Evolutionary conservation across 2,797 vertebrate species (phyloP), one percentile per base, ranked within the genome.

Genomic region (Myotis vivesi): DNA sequence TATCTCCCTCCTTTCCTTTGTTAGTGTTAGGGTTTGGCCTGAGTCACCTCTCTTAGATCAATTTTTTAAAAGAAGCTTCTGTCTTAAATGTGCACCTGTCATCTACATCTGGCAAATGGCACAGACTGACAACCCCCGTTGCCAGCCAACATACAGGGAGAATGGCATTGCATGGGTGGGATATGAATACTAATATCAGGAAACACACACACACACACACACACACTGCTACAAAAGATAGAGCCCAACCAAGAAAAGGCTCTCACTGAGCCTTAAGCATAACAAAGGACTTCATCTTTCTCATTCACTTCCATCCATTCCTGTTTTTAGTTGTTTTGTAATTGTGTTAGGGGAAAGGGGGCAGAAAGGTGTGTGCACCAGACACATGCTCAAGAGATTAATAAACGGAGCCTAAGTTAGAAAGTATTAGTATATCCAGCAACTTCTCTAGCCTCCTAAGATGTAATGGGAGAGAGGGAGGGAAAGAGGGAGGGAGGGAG

Each of bases 121-220:
- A 66, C 16, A 66, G 15, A 0, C 0, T 80, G 75, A 44, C 22
- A 7, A 81, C n/a, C 28, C 4, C 72, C 8, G 85, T 49, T 2
- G 16, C 17, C 33, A 11, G 89, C 57, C 57, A 12, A 71, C 23
- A 25, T 55, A 83, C 38, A 33, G 36, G 59, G 71, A 95, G 28
- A 87, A 20, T 76, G 97, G 25, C 95, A 97, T 0, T 41, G 0
- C 66, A 33, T 64, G 38, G 33, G 44, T 3, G 62, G 68, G 77
- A 51, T 20, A 17, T 12, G 77, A 82, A 84, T 51, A 73, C 91
- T 87, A 91, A 97, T 91, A 76, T 90, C 95, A 97, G 91, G 49
- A 92, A 89, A 97, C 9, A 55, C 41, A 83, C 59, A 96, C 1
- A 44, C 73, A 49, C n/a, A 57, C 59, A 95, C 1, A 41, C 46